Percentiles rank a stretch among this genome's conserved stretches.
phyloP scores from a whole-genome alignment of 2,797 vertebrate species.

The Intellagama lesueurii region DNA sequence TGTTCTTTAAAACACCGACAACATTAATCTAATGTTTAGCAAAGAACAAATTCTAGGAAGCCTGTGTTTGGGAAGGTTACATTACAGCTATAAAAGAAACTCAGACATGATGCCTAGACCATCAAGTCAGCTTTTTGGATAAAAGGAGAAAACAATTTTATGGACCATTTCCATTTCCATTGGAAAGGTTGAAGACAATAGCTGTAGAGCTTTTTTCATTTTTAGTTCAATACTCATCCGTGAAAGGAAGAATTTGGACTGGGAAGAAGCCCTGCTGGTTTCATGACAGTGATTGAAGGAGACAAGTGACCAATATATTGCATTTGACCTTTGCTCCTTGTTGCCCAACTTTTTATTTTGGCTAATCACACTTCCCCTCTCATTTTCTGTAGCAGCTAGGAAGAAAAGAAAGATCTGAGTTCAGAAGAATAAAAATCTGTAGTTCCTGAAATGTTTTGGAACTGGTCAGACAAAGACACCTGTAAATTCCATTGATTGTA shows the following conservation, averaged over 20 bases:
- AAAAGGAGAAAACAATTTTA: conserved; percentile 50
- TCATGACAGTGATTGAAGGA: conserved; percentile 67
- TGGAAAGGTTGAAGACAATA: conserved; percentile 57
- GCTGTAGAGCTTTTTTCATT: conserved; percentile 45
- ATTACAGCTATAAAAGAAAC: conserved; percentile 38
- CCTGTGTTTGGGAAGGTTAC: conserved; percentile 2
- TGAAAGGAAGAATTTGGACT: conserved; percentile 28
- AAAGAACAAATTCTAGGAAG: conserved; percentile 30
- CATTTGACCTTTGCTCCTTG: conserved; percentile 63
- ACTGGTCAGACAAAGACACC: conserved; percentile 62
- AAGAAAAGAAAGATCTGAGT: conserved; percentile 1
- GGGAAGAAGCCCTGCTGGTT: conserved; percentile 57
- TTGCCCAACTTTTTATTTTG: conserved; percentile 64
- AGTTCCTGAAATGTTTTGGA: conserved; percentile 60
- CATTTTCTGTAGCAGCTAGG: conserved; percentile 54
- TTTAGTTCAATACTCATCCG: conserved; percentile 60
- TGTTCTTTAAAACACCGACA: conserved; percentile 16
- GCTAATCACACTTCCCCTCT: conserved; percentile 26
- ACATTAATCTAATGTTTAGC: conserved; percentile 27
- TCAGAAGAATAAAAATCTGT: conserved; percentile 32
- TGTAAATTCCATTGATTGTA: conserved; percentile 62
- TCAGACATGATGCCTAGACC: conserved; percentile 47
- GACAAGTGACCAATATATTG: conserved; percentile 67
- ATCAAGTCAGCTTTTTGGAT: conserved; percentile 43
- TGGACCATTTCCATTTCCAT: conserved; percentile 45